Evolutionary conservation across 2,113 vertebrate species (phyloP).

Genomic region (Takifugu bimaculatus): DNA sequence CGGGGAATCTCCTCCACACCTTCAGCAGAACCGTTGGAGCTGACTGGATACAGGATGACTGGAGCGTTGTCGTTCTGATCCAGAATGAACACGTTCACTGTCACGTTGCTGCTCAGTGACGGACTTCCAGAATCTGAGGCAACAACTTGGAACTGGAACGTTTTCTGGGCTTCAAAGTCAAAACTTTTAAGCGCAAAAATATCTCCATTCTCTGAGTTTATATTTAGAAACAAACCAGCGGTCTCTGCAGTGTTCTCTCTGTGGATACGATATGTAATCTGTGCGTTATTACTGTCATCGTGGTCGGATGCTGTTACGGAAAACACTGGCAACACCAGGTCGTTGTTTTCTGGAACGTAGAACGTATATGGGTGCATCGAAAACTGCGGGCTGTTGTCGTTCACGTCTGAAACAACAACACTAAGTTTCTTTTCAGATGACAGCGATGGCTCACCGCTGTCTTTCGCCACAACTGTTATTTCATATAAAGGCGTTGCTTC

Average conservation of each 20-base stretch:
- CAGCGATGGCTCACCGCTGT: slow-evolving; percentile 61
- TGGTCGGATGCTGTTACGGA: slow-evolving; percentile 57
- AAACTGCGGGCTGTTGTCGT: slow-evolving; percentile 69
- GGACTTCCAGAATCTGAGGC: slow-evolving; percentile 52
- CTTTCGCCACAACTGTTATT: slow-evolving; percentile 62
- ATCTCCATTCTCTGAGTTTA: slow-evolving; percentile 59
- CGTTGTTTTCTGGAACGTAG: slow-evolving; percentile 66
- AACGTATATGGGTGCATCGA: slow-evolving; percentile 29
- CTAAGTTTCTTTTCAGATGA: slow-evolving; percentile 49
- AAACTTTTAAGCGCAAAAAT: slow-evolving; percentile 58
- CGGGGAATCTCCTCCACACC: too few species aligned
- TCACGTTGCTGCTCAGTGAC: slow-evolving; percentile 6
- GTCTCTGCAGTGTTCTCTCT: slow-evolving; percentile 9
- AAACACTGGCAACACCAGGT: slow-evolving; percentile 45
- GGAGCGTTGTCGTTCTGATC: slow-evolving; percentile 68
- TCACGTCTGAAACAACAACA: slow-evolving; percentile 65
- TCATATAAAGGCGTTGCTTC: slow-evolving; percentile 71
- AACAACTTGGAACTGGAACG: slow-evolving; percentile 50
- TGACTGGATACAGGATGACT: slow-evolving; percentile 59
- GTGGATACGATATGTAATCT: slow-evolving; percentile 47
- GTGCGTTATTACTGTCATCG: slow-evolving; percentile 59
- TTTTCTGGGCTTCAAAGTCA: slow-evolving; percentile 64
- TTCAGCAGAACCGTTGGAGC: slow-evolving; percentile 31
- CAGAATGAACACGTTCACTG: too few species aligned
- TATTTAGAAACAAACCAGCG: slow-evolving; percentile 49